Base-by-base conservation (phyloP, 1,140 invertebrate genomes). In the Aleiodes sp. region DNA sequence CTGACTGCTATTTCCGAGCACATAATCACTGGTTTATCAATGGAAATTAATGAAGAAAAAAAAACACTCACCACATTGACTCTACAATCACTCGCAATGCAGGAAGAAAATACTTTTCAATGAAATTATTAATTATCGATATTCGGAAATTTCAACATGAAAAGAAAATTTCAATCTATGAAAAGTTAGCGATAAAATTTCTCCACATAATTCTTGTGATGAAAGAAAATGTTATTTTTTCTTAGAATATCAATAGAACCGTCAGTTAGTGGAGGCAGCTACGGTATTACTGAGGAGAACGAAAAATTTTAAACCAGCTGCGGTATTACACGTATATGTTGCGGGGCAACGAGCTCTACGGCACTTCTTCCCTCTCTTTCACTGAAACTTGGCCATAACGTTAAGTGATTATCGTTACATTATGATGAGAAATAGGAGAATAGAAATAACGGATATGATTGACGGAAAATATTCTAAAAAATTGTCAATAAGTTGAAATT, bases 341-440 rank as follows among this genome's bases (percentile, higher is more conserved):
- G 39, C 24, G 62, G 62, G 62, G 39, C 62, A 64, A 46, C 39
- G 41, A 43, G 62, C 41, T 64, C 62, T 63, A 60, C 37, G 3
- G 62, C 37, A 31, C 16, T 39, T 39, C 26, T 21, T 43, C 21
- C 41, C 19, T 26, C 37, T 39, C 41, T 64, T 26, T 19, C 24
- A 21, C 35, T 9, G n/a, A n/a, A n/a, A n/a, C n/a, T n/a, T n/a
- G n/a, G n/a, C n/a, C n/a, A n/a, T n/a, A n/a, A n/a, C n/a, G n/a
- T n/a, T n/a, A n/a, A n/a, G n/a, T n/a, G n/a, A n/a, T n/a, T n/a
- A n/a, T n/a, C n/a, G n/a, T n/a, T n/a, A n/a, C n/a, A 52, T 52
- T 52, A 52, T 52, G 16, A 52, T 35, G 31, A 35, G 31, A 6
- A 10, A 4, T 35, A 10, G n/a, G n/a, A n/a, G n/a, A n/a, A n/a